A percentile compares a stretch with the other conserved stretches of the same genome.
Conservation (phyloP, 2,797 vertebrate species). For the Esox lucius region DNA sequence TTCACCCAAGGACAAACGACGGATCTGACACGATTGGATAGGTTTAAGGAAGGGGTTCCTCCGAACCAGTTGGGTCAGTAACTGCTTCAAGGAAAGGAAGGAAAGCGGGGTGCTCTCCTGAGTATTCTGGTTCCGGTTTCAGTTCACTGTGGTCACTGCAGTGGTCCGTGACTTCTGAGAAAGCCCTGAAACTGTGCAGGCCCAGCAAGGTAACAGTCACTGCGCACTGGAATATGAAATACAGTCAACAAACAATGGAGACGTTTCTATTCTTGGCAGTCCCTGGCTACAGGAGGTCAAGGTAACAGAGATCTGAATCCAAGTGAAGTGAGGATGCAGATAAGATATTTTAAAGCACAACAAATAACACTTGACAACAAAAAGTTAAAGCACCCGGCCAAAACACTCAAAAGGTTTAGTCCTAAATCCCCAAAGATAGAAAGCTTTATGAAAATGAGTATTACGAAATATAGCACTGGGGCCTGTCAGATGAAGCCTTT, state of each 20-base stretch:
- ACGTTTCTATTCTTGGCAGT: neutral
- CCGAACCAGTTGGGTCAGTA: neutral
- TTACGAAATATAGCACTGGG: constrained; percentile 41
- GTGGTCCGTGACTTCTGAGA: neutral
- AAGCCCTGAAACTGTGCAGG: neutral
- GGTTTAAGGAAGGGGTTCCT: neutral
- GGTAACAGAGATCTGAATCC: neutral
- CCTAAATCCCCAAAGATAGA: constrained; percentile 37
- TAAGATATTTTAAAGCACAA: neutral
- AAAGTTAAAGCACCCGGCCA: neutral
- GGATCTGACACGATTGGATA: neutral
- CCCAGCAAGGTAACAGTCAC: constrained; percentile 4
- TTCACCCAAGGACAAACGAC: neutral
- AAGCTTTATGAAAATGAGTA: constrained; percentile 44
- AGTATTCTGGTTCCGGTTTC: constrained; percentile 5
- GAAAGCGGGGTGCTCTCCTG: neutral
- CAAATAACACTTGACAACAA: neutral
- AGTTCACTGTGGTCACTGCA: constrained; percentile 17
- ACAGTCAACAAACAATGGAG: neutral
- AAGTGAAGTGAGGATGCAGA: neutral
- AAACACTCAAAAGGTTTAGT: constrained; percentile 24
- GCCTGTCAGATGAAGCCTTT: constrained; percentile 24
- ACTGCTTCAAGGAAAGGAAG: neutral
- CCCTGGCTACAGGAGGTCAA: neutral
- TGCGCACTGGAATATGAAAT: neutral